Percentiles rank a stretch among this genome's conserved stretches.
phyloP scores from a whole-genome alignment of 2,797 vertebrate species.

The Valencia hispanica region DNA sequence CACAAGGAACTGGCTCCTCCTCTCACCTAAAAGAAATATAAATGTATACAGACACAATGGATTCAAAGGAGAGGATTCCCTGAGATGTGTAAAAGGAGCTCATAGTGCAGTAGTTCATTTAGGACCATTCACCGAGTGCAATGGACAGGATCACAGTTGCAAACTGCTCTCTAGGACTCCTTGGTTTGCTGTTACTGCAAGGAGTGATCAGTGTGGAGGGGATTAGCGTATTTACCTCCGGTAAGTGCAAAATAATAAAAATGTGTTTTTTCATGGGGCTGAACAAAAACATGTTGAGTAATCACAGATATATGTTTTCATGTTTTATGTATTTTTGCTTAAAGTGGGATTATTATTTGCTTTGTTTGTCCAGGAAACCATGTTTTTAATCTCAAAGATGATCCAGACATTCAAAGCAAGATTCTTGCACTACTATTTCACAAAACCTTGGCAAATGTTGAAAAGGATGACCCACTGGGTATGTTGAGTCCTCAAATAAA shows the following conservation, averaged over 20 bases:
- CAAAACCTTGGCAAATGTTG: slow-evolving; percentile 67
- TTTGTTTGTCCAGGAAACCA: slow-evolving; percentile 64
- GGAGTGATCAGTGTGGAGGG: slow-evolving; percentile 66
- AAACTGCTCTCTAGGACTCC: slow-evolving; percentile 69
- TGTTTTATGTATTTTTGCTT: background rate
- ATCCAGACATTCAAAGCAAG: slow-evolving; percentile 72
- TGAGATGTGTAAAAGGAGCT: slow-evolving; percentile 38
- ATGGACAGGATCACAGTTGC: slow-evolving; percentile 72
- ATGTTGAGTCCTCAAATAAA: slow-evolving; percentile 24
- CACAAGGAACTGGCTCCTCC: slow-evolving; percentile 59
- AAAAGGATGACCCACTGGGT: slow-evolving; percentile 71
- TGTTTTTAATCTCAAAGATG: slow-evolving; percentile 66
- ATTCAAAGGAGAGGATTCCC: slow-evolving; percentile 47
- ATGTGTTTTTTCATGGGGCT: background rate
- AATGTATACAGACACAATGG: slow-evolving; percentile 65
- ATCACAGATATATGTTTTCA: background rate
- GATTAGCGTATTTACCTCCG: slow-evolving; percentile 69
- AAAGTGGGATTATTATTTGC: slow-evolving; percentile 11
- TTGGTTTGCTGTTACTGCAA: slow-evolving; percentile 73
- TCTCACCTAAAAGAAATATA: slow-evolving; percentile 62
- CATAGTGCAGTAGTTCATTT: slow-evolving; percentile 30
- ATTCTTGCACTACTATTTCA: slow-evolving; percentile 76
- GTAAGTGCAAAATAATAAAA: slow-evolving; percentile 54
- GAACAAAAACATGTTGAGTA: background rate
- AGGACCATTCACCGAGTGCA: slow-evolving; percentile 40